Conservation (phyloP, 2,797 vertebrate genomes). For the Pitangus sulphuratus region DNA sequence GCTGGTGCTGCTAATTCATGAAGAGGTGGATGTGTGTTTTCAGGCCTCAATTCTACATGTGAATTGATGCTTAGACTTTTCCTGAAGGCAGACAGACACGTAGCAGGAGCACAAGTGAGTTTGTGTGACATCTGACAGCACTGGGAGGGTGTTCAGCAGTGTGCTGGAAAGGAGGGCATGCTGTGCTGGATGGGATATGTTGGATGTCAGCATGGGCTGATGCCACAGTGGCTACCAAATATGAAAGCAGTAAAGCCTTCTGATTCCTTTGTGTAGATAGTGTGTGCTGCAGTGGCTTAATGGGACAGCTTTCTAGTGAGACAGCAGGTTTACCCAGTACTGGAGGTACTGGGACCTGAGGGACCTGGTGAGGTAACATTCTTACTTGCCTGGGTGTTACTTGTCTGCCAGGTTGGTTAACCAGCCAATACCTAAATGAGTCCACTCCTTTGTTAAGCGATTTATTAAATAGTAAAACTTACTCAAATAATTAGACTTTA, state of each 20-base stretch:
- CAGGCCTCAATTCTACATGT: neutral
- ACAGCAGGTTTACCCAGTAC: neutral
- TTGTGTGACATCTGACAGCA: neutral
- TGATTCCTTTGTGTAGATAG: neutral
- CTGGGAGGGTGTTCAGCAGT: neutral
- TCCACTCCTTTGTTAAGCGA: constrained; percentile 9
- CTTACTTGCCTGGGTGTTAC: neutral
- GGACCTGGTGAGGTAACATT: neutral
- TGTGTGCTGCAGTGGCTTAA: neutral
- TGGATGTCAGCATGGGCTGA: neutral
- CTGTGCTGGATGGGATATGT: neutral
- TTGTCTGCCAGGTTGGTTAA: neutral
- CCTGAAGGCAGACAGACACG: neutral
- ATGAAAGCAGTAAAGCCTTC: neutral
- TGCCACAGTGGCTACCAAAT: neutral
- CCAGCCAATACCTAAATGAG: neutral
- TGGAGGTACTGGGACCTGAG: neutral
- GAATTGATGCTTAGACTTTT: neutral
- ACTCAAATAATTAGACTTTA: neutral
- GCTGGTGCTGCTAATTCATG: neutral
- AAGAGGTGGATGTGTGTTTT: neutral
- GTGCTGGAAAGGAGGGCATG: neutral
- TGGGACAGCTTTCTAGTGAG: neutral
- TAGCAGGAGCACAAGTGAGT: neutral
- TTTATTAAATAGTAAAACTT: constrained; percentile 10